Evolutionary conservation across 2,113 vertebrate genomes (phyloP), one percentile per base, ranked within the genome.

Genomic region (Triplophysa dalaica): DNA sequence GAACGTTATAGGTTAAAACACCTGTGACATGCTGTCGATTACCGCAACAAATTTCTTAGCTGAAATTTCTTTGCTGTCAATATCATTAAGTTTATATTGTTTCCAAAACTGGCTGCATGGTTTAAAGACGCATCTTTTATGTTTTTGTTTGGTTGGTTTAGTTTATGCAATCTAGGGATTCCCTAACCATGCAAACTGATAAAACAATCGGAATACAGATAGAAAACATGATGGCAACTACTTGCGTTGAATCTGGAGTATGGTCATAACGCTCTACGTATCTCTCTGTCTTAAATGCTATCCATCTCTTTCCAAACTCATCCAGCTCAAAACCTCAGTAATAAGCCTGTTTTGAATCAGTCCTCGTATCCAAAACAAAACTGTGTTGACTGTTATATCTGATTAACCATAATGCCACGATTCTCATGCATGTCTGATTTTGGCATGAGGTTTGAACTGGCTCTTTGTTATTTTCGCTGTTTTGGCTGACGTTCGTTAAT

Each of bases 361-460:
- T 41, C 33, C 41, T 67, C 45, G 75, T 78, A 64, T 84, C 79
- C 79, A 33, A 69, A 75, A 67, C 75, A 84, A 81, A 79, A 52
- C 67, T 77, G 26, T 78, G 78, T 83, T 81, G 63, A 69, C 69
- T 75, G 65, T 81, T 68, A 64, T 50, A 58, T 78, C 19, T 58
- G 29, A 81, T 75, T 69, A 84, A 72, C 68, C 48, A 22, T 60
- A 64, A 21, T 38, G 24, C 29, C 24, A 73, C 26, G 16, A 72
- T 58, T 62, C 78, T 52, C 63, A 24, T 48, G 58, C 68, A 70
- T 78, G 70, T 61, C 74, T 73, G 22, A 22, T 58, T 73, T 22
- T 33, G 52, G 17, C 24, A 69, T 73, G 61, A 80, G 38, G 21
- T 13, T 73, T 29, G 10, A 50, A 81, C 29, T 33, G 60, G 72